Evolutionary conservation across 2,113 vertebrate genomes (phyloP), one percentile per base, ranked within the genome.

Genomic region (Nansenia antarctica): DNA sequence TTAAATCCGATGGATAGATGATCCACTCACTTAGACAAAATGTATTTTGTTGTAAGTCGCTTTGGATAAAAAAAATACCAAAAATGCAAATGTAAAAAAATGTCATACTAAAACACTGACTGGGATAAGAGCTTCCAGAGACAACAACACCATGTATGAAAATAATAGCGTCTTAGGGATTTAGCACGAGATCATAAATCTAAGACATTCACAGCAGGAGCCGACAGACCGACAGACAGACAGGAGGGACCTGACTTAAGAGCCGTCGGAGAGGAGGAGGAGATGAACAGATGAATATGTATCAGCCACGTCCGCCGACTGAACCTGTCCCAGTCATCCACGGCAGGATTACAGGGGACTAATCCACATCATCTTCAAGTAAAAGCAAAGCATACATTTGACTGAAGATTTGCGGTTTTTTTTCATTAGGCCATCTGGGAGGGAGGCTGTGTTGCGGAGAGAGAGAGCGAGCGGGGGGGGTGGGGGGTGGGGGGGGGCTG

Each of bases 301-400:
- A 80, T 67, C 12, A 63, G 49, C 20, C 58, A 63, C 76, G 75
- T 69, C 76, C 74, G 61, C 69, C 81, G 70, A 83, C 81, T 79
- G 75, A 83, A 81, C 77, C 63, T 68, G 47, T 49, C 57, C 68
- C 65, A 78, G 75, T 57, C 76, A 67, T 62, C 70, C 74, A 77
- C 12, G 69, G 65, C 60, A 49, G 76, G 30, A 9, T 30, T 85
- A 72, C 65, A 61, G 31, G 70, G 73, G 29, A 60, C 79, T 79
- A 80, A 74, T 75, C 77, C 49, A 73, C 39, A 79, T 78, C 53
- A 70, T 81, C 65, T 86, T 82, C 42, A 54, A 72, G 77, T 26
- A 45, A 79, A 53, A 68, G 65, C 39, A 75, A 53, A 68, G 65
- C 39, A 75, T 74, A 61, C 59, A 74, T 71, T 65, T 73, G 18